Conservation (phyloP, 2,888 invertebrate species). For the Augochlorella aurata region DNA sequence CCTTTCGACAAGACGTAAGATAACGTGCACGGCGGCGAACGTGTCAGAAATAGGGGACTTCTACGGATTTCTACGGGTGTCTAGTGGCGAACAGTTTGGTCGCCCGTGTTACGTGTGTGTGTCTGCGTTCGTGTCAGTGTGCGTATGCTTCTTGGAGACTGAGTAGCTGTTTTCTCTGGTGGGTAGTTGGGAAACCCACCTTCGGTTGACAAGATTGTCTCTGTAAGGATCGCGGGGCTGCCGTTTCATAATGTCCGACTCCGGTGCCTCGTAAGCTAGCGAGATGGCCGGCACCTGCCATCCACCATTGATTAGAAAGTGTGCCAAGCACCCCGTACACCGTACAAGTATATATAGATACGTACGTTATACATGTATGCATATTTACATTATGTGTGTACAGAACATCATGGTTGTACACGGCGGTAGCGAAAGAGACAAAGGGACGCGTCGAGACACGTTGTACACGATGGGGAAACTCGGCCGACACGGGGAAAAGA, state of each 20-base stretch:
- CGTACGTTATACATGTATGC: conserved; percentile 50
- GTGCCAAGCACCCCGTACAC: conserved; percentile 66
- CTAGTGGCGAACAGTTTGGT: conserved; percentile 21
- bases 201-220: conserved; percentile 99
- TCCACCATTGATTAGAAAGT: conserved; percentile 78
- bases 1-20: background rate
- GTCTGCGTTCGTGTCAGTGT: conserved; percentile 11
- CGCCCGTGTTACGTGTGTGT: conserved; percentile 9
- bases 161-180: conserved; percentile 70
- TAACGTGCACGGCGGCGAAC: background rate
- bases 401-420: conserved; percentile 37
- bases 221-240: conserved; percentile 98
- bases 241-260: conserved; percentile 99
- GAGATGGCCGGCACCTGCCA: conserved; percentile 97
- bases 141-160: background rate
- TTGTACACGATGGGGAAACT: conserved; percentile 8
- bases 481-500: background rate
- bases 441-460: conserved; percentile 29
- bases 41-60: background rate
- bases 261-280: conserved; percentile 99
- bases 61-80: conserved; percentile 1
- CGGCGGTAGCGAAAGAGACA: conserved; percentile 59
- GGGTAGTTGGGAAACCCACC: conserved; percentile 87
- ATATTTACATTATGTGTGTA: conserved; percentile 45
- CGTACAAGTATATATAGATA: conserved; percentile 52